Evolutionary conservation across 2,113 vertebrate species (phyloP).

Genomic region (Melanerpes formicivorus): DNA sequence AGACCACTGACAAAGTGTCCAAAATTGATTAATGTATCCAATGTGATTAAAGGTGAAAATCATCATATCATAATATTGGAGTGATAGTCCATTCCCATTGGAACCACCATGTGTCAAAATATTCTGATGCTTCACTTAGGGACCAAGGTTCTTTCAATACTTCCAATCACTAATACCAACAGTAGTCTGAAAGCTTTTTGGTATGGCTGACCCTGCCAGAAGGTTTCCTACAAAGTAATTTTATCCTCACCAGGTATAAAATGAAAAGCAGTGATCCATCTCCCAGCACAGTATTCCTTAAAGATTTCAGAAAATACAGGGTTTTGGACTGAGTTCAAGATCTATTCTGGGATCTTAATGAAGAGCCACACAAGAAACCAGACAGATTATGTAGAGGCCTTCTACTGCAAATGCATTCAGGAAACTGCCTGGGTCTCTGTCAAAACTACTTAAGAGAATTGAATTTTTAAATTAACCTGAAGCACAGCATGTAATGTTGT

Average conservation of each 20-base stretch:
- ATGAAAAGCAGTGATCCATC: neutral
- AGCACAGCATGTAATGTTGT: slow-evolving; percentile 27
- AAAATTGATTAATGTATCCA: neutral
- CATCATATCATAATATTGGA: neutral
- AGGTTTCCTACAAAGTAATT: neutral
- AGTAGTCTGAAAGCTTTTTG: neutral
- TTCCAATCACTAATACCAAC: neutral
- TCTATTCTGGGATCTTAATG: neutral
- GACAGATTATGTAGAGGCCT: neutral
- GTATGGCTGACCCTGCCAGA: neutral
- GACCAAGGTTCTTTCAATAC: neutral
- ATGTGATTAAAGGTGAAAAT: neutral
- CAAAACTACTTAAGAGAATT: slow-evolving; percentile 42
- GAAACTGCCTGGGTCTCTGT: slow-evolving; percentile 22
- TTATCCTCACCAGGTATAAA: neutral
- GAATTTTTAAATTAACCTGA: slow-evolving; percentile 43
- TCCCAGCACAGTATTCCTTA: neutral
- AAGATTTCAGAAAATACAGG: neutral
- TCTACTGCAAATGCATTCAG: neutral
- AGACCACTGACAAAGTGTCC: neutral
- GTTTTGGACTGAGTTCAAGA: slow-evolving; percentile 5
- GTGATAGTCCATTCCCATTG: neutral
- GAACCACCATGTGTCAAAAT: neutral
- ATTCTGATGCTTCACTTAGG: neutral
- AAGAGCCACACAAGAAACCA: slow-evolving; percentile 6